Evolutionary conservation across 2,888 invertebrate genomes (phyloP).

Genomic region (Chirona hameri): DNA sequence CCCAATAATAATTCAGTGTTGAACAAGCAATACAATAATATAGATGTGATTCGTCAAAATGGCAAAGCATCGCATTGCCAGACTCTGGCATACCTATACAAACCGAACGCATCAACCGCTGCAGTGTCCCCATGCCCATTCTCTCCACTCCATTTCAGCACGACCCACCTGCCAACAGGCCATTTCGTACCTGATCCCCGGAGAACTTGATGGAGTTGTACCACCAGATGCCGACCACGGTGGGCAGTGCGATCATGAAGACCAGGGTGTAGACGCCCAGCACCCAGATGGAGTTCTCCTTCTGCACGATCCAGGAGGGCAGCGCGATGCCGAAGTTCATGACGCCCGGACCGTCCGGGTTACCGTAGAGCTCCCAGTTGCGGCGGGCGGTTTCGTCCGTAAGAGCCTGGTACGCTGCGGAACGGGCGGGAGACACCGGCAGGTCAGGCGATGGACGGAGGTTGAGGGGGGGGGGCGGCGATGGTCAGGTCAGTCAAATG

Average conservation of each 20-base stretch:
- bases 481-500: too few relatives aligned
- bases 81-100: too few relatives aligned
- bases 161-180: too few relatives aligned
- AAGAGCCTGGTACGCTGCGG: slow-evolving; percentile 66
- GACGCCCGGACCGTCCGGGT: slow-evolving; percentile 98
- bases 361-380: slow-evolving; percentile 99
- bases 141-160: too few relatives aligned
- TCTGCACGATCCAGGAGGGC: slow-evolving; percentile 99
- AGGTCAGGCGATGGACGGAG: background rate
- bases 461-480: too few relatives aligned
- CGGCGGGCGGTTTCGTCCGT: slow-evolving; percentile 95
- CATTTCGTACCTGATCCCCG: slow-evolving; percentile 78
- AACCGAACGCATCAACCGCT: too few relatives aligned
- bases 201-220: slow-evolving; percentile 95
- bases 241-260: slow-evolving; percentile 81
- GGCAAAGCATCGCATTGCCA: too few relatives aligned
- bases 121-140: too few relatives aligned
- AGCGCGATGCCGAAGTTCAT: slow-evolving; percentile 99
- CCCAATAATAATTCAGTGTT: too few relatives aligned
- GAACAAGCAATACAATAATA: too few relatives aligned
- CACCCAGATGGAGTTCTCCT: slow-evolving; percentile 98
- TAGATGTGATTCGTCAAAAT: too few relatives aligned
- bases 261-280: slow-evolving; percentile 90
- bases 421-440: background rate
- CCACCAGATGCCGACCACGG: slow-evolving; percentile 86